Evolutionary conservation across 1,140 invertebrate species (phyloP).

Genomic region (Akabosia matsudoensis): DNA sequence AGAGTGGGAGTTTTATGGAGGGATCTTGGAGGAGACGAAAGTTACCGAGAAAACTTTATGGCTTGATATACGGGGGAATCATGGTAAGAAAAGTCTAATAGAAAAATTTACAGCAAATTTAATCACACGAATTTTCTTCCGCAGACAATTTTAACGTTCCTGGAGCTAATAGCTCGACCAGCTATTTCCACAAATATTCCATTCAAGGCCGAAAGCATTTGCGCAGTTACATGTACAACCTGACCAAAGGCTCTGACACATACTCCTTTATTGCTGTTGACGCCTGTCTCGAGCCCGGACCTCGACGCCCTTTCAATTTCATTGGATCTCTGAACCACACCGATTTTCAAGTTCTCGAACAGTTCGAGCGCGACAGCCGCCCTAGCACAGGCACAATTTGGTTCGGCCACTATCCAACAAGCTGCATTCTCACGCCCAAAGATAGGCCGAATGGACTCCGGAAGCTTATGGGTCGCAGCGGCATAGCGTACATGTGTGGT

Average conservation of each 20-base stretch:
- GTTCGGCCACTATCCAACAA: conserved; percentile 93
- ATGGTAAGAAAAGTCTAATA: too few relatives aligned
- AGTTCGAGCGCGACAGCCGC: conserved; percentile 55
- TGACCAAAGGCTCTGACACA: conserved; percentile 56
- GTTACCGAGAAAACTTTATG: conserved; percentile 70
- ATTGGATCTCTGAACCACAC: conserved; percentile 68
- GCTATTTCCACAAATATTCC: conserved; percentile 78
- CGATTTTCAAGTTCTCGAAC: conserved; percentile 58
- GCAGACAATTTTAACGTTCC: conserved; percentile 87
- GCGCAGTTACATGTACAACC: conserved; percentile 72
- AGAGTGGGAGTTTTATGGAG: conserved; percentile 80
- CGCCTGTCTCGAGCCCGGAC: conserved; percentile 80
- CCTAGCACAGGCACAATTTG: conserved; percentile 65
- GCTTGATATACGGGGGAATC: conserved; percentile 91
- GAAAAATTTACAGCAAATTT: conserved; percentile 34
- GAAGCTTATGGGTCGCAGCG: conserved; percentile 56
- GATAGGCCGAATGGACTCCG: conserved; percentile 55
- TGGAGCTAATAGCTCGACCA: conserved; percentile 63
- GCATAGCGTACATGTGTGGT: conserved; percentile 81
- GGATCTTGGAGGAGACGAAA: conserved; percentile 66
- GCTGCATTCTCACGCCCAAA: conserved; percentile 69
- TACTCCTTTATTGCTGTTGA: conserved; percentile 82
- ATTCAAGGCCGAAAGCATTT: conserved; percentile 68
- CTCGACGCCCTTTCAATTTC: conserved; percentile 87
- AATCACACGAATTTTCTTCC: conserved; percentile 47